These are phyloP conservation scores for Etia nguti DNA, from an alignment of 2,113 vertebrate genomes.

Conservation along the genomic window DNA sequence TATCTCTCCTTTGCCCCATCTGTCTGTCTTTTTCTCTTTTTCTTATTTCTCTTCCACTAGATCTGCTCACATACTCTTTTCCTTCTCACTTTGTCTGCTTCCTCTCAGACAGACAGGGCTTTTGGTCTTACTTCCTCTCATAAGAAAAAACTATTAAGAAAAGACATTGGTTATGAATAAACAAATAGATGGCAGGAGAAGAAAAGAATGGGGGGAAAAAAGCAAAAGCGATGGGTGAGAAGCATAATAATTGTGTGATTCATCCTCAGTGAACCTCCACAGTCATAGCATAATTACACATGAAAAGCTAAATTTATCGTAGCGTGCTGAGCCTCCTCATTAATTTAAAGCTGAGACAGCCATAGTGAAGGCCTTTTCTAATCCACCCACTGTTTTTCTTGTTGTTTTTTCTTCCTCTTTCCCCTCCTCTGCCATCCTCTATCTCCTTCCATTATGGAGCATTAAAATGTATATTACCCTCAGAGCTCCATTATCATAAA, in stretches of 20 bases:
- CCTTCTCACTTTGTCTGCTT: neutral
- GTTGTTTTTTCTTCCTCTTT: slow-evolving; percentile 12
- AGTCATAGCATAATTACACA: slow-evolving; percentile 93
- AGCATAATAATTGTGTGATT: slow-evolving; percentile 90
- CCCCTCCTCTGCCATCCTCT: neutral
- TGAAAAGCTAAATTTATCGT: slow-evolving; percentile 93
- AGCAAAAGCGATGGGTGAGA: slow-evolving; percentile 47
- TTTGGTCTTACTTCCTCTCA: slow-evolving; percentile 43
- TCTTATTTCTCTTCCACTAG: neutral
- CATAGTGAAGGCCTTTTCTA: slow-evolving; percentile 37
- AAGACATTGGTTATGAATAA: slow-evolving; percentile 73
- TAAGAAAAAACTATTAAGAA: slow-evolving; percentile 77
- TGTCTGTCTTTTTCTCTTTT: neutral
- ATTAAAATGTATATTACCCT: slow-evolving; percentile 92
- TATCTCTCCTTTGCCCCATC: neutral
- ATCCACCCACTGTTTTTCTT: slow-evolving; percentile 50
- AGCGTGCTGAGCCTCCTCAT: slow-evolving; percentile 82
- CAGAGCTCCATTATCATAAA: slow-evolving; percentile 87
- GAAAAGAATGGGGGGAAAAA: slow-evolving; percentile 53
- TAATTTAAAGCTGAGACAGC: slow-evolving; percentile 89
- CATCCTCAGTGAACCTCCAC: slow-evolving; percentile 85
- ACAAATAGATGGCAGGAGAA: slow-evolving; percentile 53
- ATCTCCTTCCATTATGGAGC: slow-evolving; percentile 77
- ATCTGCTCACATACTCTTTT: neutral
- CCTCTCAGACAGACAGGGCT: neutral